phyloP scores from a whole-genome alignment of 1,140 invertebrate species.

The Stenopsyche tienmushanensis region DNA sequence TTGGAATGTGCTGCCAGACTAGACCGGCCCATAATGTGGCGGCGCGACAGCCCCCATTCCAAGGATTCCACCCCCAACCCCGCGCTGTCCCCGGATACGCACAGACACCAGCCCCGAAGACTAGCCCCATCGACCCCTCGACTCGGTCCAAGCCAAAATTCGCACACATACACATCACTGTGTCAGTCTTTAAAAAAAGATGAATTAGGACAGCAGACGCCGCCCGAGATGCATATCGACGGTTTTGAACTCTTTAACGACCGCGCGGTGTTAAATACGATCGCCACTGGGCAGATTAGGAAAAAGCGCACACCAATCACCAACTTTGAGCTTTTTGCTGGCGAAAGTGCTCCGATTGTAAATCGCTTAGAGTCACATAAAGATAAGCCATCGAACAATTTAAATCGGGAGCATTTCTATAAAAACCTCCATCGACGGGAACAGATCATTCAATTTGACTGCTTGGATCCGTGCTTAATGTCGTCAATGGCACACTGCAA shows the following conservation, averaged over 20 bases:
- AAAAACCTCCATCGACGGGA: no score
- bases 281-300: no score
- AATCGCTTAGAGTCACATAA: no score
- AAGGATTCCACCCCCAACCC: neutral
- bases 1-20: constrained; percentile 11
- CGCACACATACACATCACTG: neutral
- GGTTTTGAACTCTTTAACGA: neutral
- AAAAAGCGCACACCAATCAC: no score
- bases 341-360: no score
- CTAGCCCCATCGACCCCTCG: neutral
- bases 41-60: constrained; percentile 5
- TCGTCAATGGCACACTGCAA: no score
- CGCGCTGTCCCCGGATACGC: constrained; percentile 1
- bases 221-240: neutral
- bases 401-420: no score
- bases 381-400: no score
- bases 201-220: neutral
- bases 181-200: neutral
- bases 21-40: constrained; percentile 11
- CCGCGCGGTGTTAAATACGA: no score
- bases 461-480: no score
- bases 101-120: neutral
- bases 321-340: no score
- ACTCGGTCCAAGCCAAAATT: neutral
- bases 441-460: no score